phyloP scores from a whole-genome alignment of 2,888 invertebrate species.

The Drosophila antonietae region DNA sequence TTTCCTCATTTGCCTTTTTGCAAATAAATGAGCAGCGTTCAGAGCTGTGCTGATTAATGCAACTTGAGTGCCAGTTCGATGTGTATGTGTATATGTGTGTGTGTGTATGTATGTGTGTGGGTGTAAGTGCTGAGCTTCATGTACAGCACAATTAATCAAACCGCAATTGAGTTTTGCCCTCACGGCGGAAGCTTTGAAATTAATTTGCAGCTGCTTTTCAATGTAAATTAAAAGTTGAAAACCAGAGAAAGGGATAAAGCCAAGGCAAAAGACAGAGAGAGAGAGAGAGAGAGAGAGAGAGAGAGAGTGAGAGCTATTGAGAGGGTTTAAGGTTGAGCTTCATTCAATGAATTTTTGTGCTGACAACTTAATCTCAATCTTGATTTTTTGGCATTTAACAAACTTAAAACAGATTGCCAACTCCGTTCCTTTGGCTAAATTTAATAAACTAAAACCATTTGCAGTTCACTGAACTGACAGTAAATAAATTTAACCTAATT shows the following conservation, averaged over 20 bases:
- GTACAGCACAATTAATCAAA: slow-evolving; percentile 70
- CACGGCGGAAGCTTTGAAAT: slow-evolving; percentile 52
- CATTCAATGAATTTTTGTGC: slow-evolving; percentile 6
- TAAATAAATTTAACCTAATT: slow-evolving; percentile 82
- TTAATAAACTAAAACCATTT: slow-evolving; percentile 80
- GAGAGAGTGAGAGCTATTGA: not conserved
- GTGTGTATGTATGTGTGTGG: slow-evolving; percentile 10
- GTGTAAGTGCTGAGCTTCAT: slow-evolving; percentile 29
- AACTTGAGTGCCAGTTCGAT: slow-evolving; percentile 59
- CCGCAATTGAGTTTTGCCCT: slow-evolving; percentile 62
- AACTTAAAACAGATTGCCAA: slow-evolving; percentile 72
- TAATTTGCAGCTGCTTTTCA: slow-evolving; percentile 59
- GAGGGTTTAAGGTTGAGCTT: slow-evolving; percentile 4
- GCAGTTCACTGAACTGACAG: slow-evolving; percentile 82
- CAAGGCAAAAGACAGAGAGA: not conserved
- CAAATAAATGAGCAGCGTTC: slow-evolving; percentile 75
- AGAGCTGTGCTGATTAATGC: slow-evolving; percentile 72
- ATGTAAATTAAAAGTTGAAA: slow-evolving; percentile 63
- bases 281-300: not conserved
- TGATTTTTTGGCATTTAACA: slow-evolving; percentile 71
- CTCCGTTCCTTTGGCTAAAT: slow-evolving; percentile 50
- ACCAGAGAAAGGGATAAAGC: not conserved
- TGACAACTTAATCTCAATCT: slow-evolving; percentile 55
- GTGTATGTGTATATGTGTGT: slow-evolving; percentile 10
- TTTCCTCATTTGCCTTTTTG: slow-evolving; percentile 65